Base-by-base conservation (phyloP, 2,797 vertebrate species). In the Tangara arthus region DNA sequence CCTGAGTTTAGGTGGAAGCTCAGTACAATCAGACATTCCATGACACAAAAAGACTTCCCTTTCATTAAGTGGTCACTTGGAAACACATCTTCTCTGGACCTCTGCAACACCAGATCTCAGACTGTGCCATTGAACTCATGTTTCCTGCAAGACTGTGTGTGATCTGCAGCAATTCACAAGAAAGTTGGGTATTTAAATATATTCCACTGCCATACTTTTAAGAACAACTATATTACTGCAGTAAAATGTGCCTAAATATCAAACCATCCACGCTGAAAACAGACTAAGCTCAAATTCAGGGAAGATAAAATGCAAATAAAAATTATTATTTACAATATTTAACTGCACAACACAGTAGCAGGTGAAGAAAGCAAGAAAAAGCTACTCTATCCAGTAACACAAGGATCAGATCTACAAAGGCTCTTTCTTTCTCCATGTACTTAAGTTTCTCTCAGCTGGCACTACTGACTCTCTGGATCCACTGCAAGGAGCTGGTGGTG, bases 281-380 rank as follows among this genome's bases (percentile, higher is more conserved):
- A 82, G 26, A 27, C 24, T 61, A 34, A 84, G n/a, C 63, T 82
- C 63, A 56, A 91, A 61, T 30, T 63, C 47, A 60, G 52, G 24
- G 41, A 87, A 77, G 63, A 72, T 49, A 94, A 89, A 87, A 83
- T 66, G 56, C 59, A 93, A 78, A 78, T 52, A 82, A 71, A 91
- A 93, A 60, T 16, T 13, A 50, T 60, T 84, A 84, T 93, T 94
- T 92, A 73, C 47, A n/a, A 16, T n/a, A 32, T 66, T 22, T 89
- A 90, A 89, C 56, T 63, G 76, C 47, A 79, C 59, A 72, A 88
- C 42, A 69, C 35, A n/a, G 39, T 49, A 37, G 47, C 55, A 75
- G n/a, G 5, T 50, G 42, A 90, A 88, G 66, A 83, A 88, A 84
- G 41, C n/a, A 76, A 82, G 50, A 61, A 86, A 95, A 93, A 65